These are phyloP conservation scores for Halichondria panicea DNA, from an alignment of 37 sponge, comb jelly and placozoan genomes.

Conservation along the genomic window DNA sequence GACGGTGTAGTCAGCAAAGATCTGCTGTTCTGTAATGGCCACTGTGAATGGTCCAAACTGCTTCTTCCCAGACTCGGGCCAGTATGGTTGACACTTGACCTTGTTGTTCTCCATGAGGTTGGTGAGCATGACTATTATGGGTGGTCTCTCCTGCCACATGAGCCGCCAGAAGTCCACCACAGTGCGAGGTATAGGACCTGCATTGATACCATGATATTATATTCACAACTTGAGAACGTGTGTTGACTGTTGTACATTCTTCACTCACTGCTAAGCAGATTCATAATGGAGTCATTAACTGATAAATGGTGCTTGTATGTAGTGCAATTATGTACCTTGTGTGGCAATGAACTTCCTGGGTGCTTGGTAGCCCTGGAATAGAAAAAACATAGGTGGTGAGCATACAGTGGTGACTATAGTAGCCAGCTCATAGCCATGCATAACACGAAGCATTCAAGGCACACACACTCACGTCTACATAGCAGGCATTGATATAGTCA, in stretches of 20 bases:
- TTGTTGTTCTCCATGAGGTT: constrained; percentile 58
- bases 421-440: too few species aligned
- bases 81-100: constrained; percentile 79
- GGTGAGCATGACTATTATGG: constrained; percentile 77
- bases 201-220: neutral
- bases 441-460: too few species aligned
- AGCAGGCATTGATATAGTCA: too few species aligned
- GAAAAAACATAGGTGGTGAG: too few species aligned
- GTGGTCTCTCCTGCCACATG: constrained; percentile 66
- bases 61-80: constrained; percentile 41
- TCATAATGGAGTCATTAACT: too few species aligned
- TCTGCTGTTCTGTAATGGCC: constrained; percentile 35
- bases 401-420: too few species aligned
- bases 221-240: too few species aligned
- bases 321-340: constrained; percentile 83
- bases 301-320: neutral
- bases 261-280: too few species aligned
- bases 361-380: constrained; percentile 54
- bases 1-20: constrained; percentile 49
- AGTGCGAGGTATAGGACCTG: constrained; percentile 62
- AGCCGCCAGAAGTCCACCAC: constrained; percentile 73
- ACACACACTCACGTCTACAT: too few species aligned
- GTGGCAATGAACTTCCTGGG: constrained; percentile 70
- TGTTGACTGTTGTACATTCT: too few species aligned
- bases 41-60: constrained; percentile 58